Conservation (phyloP, 2,888 invertebrate species). For the Caradrina clavipalpis region DNA sequence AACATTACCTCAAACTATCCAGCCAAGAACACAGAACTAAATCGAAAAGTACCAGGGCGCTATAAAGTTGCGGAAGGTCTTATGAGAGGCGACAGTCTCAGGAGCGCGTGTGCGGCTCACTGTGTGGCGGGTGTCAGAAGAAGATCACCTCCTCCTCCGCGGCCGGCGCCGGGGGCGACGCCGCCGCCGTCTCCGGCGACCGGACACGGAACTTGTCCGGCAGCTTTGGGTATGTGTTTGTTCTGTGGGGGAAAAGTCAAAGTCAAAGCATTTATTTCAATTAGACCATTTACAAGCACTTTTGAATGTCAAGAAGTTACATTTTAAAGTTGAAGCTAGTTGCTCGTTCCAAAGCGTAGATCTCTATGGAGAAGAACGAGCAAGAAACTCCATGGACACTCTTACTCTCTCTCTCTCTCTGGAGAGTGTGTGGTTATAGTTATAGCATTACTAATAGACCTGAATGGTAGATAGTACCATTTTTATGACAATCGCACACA, state of each 20-base stretch:
- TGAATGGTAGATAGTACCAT: too few species aligned
- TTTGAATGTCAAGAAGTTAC: too few species aligned
- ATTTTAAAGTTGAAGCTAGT: too few species aligned
- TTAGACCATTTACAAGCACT: too few species aligned
- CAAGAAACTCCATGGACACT: too few species aligned
- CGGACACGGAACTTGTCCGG: constrained; percentile 93
- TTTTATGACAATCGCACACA: too few species aligned
- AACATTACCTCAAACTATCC: not conserved
- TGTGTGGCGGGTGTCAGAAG: constrained; percentile 90
- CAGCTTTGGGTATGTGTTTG: constrained; percentile 94
- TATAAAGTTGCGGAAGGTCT: constrained; percentile 70
- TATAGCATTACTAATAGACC: not conserved
- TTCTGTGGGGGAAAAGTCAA: constrained; percentile 86
- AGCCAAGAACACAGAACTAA: not conserved
- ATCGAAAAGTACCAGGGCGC: constrained; percentile 54
- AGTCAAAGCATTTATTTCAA: too few species aligned
- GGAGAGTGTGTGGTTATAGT: too few species aligned
- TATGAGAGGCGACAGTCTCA: constrained; percentile 87
- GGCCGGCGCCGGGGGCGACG: constrained; percentile 63
- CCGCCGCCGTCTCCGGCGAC: constrained; percentile 81
- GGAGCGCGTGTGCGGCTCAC: constrained; percentile 77
- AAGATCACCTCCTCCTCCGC: constrained; percentile 93
- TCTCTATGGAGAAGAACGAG: too few species aligned
- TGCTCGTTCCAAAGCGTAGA: too few species aligned
- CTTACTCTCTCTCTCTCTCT: too few species aligned